Evolutionary conservation across 2,888 invertebrate species (phyloP).

Genomic region (Chironomus riparius): DNA sequence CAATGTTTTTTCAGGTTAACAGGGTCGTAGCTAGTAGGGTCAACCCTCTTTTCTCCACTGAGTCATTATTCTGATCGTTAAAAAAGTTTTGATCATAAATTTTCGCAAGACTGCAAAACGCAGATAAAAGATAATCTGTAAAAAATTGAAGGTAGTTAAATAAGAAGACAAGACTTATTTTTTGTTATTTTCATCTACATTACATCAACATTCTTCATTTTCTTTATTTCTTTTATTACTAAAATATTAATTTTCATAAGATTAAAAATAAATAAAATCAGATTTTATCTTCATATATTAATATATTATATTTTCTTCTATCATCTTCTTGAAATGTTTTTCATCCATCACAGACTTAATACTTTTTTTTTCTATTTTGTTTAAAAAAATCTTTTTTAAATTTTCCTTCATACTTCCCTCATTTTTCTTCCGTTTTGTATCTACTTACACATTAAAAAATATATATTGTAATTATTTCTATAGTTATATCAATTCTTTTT

Average conservation of each 20-base stretch:
- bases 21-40: background rate
- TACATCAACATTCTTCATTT: background rate
- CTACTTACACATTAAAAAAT: too few relatives aligned
- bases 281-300: constrained; percentile 27
- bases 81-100: too few relatives aligned
- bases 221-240: background rate
- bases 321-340: background rate
- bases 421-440: too few relatives aligned
- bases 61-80: background rate
- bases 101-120: too few relatives aligned
- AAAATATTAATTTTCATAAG: background rate
- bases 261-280: background rate
- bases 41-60: too few relatives aligned
- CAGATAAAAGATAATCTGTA: background rate
- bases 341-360: constrained; percentile 16
- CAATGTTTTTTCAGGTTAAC: too few relatives aligned
- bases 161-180: background rate
- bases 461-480: background rate
- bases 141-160: background rate
- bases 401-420: too few relatives aligned
- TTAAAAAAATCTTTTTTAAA: background rate
- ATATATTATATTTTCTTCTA: background rate
- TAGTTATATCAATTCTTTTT: background rate
- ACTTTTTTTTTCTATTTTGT: background rate
- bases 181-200: background rate